phyloP scores from a whole-genome alignment of 2,888 invertebrate species.

The Philereme vetulata region DNA sequence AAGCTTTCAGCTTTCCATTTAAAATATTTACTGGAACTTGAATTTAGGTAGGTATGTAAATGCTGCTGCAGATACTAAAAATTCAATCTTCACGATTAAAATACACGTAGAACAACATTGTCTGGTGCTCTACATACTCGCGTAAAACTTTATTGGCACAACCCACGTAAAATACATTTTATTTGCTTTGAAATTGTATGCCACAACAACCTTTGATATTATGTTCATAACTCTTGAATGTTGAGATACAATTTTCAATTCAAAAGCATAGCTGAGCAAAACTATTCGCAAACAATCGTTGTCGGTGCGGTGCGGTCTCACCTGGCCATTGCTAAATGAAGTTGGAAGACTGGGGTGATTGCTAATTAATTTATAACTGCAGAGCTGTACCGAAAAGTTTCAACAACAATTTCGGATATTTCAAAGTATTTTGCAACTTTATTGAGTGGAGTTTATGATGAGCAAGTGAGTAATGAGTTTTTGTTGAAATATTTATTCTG shows the following conservation, averaged over 20 bases:
- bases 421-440: slow-evolving; percentile 38
- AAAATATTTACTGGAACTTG: background rate
- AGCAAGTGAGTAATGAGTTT: slow-evolving; percentile 10
- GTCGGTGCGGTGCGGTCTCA: slow-evolving; percentile 29
- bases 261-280: slow-evolving; percentile 53
- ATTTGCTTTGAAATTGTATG: background rate
- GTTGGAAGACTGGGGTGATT: slow-evolving; percentile 46
- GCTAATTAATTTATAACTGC: slow-evolving; percentile 62
- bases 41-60: background rate
- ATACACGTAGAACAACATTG: too few species aligned
- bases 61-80: too few species aligned
- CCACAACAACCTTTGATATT: background rate
- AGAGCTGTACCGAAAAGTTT: slow-evolving; percentile 26
- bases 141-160: too few species aligned
- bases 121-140: too few species aligned
- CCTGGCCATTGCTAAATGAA: slow-evolving; percentile 35
- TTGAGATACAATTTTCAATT: slow-evolving; percentile 45
- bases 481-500: background rate
- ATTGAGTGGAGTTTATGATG: slow-evolving; percentile 30
- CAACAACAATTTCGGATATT: slow-evolving; percentile 42
- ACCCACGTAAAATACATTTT: too few species aligned
- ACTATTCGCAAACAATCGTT: slow-evolving; percentile 59
- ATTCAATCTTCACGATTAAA: too few species aligned
- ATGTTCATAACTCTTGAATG: background rate
- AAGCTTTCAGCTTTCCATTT: slow-evolving; percentile 10